Evolutionary conservation across 2,113 vertebrate species (phyloP), one percentile per base, ranked within the genome.

Genomic region (Serinus canaria): DNA sequence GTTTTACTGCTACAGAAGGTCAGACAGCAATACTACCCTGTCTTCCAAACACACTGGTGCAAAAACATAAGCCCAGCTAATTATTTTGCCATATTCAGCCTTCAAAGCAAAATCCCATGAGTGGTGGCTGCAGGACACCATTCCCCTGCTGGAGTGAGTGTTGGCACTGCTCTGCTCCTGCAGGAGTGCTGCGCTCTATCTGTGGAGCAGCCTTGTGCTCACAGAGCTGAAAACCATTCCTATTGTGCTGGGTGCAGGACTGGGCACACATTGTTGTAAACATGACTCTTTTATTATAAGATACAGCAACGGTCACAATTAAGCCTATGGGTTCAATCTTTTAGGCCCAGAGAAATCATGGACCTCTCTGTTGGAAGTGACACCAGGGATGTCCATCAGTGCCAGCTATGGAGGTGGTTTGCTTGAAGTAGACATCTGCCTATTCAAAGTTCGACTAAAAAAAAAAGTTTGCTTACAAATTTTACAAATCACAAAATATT

Each of bases 131-230:
- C 17, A 39, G 43, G 27, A 55, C 28, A 47, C 5, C 52, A 35
- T 37, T 3, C 9, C 7, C 31, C 18, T 53, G 6, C n/a, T 30
- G 15, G 11, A 52, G 80, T 27, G 19, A 69, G 41, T 37, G 17
- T 41, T 2, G 1, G 6, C 30, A 12, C 2, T 33, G 6, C 4
- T 87, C 39, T 52, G 10, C 33, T 6, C 17, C 15, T 11, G 16
- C 2, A 1, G 3, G 8, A 47, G 30, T 35, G 18, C 19, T 69
- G 5, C 0, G 0, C 24, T 66, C 7, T 70, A 0, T 17, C 20
- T 67, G 23, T 15, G 24, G 8, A 55, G 22, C 37, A 50, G 2
- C 7, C 5, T 2, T 17, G 41, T 11, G 7, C 74, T 74, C 19
- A 23, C 1, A 67, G 47, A 46, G 49, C 7, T 83, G 30, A 46